Conservation (phyloP, 2,888 invertebrate species). For the Epinotia demarniana region DNA sequence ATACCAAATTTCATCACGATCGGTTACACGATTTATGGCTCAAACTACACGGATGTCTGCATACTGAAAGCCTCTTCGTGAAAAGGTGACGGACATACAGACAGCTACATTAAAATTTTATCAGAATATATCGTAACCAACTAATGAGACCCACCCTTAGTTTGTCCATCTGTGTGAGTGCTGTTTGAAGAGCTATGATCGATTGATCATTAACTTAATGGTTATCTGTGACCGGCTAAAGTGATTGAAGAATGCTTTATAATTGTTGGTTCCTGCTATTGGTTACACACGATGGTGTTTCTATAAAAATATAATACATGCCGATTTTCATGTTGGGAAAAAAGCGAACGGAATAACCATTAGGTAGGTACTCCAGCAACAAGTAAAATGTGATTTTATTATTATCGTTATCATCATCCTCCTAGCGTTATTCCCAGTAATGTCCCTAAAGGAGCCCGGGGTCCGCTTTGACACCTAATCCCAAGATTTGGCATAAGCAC, state of each 20-base stretch:
- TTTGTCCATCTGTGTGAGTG: slow-evolving; percentile 36
- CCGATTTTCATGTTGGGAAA: too few relatives aligned
- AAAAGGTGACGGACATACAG: background rate
- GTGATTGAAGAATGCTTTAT: slow-evolving; percentile 42
- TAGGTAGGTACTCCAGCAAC: too few relatives aligned
- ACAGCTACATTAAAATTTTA: background rate
- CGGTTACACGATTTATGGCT: too few relatives aligned
- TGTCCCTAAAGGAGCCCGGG: too few relatives aligned
- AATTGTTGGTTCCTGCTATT: slow-evolving; percentile 7
- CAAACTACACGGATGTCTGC: too few relatives aligned
- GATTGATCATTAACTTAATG: slow-evolving; percentile 71
- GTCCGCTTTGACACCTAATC: too few relatives aligned
- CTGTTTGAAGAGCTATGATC: slow-evolving; percentile 60
- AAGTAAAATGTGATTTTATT: too few relatives aligned
- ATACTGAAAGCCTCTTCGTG: background rate
- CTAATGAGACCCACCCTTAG: slow-evolving; percentile 34
- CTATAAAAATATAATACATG: background rate
- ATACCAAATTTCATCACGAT: too few relatives aligned
- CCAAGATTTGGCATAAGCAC: too few relatives aligned
- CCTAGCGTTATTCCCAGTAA: too few relatives aligned
- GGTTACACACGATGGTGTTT: background rate
- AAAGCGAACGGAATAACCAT: too few relatives aligned
- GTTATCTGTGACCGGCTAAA: slow-evolving; percentile 49
- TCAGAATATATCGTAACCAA: background rate
- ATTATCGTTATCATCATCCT: too few relatives aligned